Conservation (phyloP, 2,797 vertebrate genomes). For the Zonotrichia albicollis region DNA sequence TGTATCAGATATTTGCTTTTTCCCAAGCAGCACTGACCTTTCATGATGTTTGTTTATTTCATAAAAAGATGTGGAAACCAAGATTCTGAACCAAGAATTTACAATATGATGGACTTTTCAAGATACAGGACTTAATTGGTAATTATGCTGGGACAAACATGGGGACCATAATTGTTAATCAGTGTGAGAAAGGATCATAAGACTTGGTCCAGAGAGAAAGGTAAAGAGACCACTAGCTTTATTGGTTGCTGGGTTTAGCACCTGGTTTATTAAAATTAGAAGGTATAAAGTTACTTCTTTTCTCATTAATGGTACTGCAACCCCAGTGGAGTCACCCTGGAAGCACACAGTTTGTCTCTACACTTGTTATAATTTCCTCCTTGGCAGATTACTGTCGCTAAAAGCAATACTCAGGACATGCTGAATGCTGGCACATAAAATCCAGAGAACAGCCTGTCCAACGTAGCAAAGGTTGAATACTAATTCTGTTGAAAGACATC, state of each 20-base stretch:
- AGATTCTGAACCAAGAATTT: not conserved
- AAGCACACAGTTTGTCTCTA: not conserved
- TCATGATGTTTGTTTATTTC: not conserved
- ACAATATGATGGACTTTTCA: not conserved
- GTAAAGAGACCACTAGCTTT: not conserved
- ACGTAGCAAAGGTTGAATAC: not conserved
- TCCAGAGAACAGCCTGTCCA: not conserved
- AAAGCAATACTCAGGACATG: not conserved
- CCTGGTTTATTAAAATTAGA: not conserved
- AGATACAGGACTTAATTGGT: not conserved
- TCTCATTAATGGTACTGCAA: not conserved
- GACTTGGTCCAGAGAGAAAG: not conserved
- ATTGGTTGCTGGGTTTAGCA: not conserved
- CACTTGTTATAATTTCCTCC: not conserved
- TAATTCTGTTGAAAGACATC: no score
- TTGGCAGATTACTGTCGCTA: not conserved
- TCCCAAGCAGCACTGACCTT: not conserved
- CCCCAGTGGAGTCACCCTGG: not conserved
- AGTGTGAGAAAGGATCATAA: not conserved
- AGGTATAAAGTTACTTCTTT: not conserved
- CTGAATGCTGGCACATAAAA: not conserved
- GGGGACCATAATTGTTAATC: not conserved
- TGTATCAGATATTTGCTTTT: not conserved
- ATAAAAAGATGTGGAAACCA: not conserved
- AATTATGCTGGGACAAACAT: not conserved